Evolutionary conservation across 2,888 invertebrate species (phyloP).

Genomic region (Oxytorus armatus): DNA sequence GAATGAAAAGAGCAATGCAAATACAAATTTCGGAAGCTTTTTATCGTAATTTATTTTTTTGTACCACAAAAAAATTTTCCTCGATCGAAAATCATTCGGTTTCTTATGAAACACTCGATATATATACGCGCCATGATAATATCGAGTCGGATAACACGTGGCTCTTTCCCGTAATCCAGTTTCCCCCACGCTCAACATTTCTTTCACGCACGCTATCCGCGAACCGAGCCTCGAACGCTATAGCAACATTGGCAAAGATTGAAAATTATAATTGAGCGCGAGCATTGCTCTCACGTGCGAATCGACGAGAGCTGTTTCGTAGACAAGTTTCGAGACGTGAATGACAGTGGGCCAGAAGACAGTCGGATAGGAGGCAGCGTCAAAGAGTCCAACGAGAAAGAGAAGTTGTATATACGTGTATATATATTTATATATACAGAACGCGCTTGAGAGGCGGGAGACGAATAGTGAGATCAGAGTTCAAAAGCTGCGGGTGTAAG

Average conservation of each 20-base stretch:
- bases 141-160: slow-evolving; percentile 21
- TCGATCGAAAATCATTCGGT: background rate
- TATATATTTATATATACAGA: slow-evolving; percentile 38
- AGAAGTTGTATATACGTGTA: slow-evolving; percentile 43
- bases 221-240: background rate
- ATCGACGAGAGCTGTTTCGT: slow-evolving; percentile 75
- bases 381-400: slow-evolving; percentile 70
- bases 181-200: slow-evolving; percentile 5
- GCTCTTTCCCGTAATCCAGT: slow-evolving; percentile 16
- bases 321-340: slow-evolving; percentile 81
- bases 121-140: background rate
- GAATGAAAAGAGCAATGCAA: background rate
- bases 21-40: background rate
- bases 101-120: background rate
- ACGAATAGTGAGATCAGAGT: slow-evolving; percentile 70
- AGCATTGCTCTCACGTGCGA: slow-evolving; percentile 38
- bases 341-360: slow-evolving; percentile 78
- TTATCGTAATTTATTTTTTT: background rate
- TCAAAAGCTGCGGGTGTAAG: slow-evolving; percentile 70
- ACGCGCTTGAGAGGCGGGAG: slow-evolving; percentile 66
- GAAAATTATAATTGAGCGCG: slow-evolving; percentile 29
- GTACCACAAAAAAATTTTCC: background rate
- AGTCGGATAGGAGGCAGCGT: slow-evolving; percentile 64
- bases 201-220: background rate
- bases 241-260: background rate